Evolutionary conservation across 1,140 invertebrate species (phyloP).

Genomic region (Druon quercuslanigerum): DNA sequence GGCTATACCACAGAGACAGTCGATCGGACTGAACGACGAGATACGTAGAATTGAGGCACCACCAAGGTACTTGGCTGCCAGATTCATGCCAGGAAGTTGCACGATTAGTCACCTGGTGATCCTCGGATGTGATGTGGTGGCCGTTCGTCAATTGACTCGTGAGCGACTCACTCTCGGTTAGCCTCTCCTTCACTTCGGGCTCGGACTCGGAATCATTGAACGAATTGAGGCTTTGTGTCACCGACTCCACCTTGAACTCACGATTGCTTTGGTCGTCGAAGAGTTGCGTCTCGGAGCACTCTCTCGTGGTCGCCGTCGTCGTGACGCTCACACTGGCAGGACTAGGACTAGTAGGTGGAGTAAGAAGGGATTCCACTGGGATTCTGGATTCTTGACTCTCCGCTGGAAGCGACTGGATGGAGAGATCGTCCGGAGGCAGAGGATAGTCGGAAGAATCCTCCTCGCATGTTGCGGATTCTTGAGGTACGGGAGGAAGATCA

Average conservation of each 20-base stretch:
- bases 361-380: slow-evolving; percentile 51
- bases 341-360: slow-evolving; percentile 57
- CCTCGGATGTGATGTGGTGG: slow-evolving; percentile 50
- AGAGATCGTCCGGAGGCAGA: slow-evolving; percentile 53
- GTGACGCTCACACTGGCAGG: slow-evolving; percentile 41
- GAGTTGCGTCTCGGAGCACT: slow-evolving; percentile 53
- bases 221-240: slow-evolving; percentile 56
- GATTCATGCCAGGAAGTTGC: slow-evolving; percentile 68
- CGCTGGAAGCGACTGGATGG: slow-evolving; percentile 39
- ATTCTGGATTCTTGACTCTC: slow-evolving; percentile 28
- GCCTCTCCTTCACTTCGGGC: slow-evolving; percentile 61
- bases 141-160: slow-evolving; percentile 57
- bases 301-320: slow-evolving; percentile 55
- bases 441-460: slow-evolving; percentile 44
- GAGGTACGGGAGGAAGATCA: slow-evolving; percentile 42
- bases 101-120: slow-evolving; percentile 72
- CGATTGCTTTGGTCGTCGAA: slow-evolving; percentile 53
- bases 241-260: slow-evolving; percentile 56
- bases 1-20: slow-evolving; percentile 59
- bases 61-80: slow-evolving; percentile 53
- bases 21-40: slow-evolving; percentile 59
- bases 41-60: slow-evolving; percentile 57
- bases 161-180: slow-evolving; percentile 51
- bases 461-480: not conserved
- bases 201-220: slow-evolving; percentile 58